Evolutionary conservation across 2,113 vertebrate species (phyloP).

Genomic region (Oncorhynchus keta): DNA sequence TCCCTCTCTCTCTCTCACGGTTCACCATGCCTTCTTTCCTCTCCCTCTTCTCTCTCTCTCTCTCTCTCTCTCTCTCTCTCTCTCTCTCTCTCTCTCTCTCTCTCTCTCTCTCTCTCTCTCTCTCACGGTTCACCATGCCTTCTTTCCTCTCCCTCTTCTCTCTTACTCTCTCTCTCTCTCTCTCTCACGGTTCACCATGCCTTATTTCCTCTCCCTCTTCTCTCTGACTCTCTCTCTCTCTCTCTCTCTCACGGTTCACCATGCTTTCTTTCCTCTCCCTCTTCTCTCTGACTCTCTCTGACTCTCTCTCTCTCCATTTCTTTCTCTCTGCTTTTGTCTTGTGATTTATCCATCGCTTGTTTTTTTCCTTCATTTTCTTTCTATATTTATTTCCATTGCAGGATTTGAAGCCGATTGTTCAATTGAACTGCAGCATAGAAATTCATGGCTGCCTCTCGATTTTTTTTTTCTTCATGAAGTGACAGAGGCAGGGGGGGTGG

Average conservation of each 20-base stretch:
- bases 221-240: not conserved
- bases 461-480: conserved; percentile 28
- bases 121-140: too few species aligned
- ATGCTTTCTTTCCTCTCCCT: conserved; percentile 28
- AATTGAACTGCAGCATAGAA: conserved; percentile 66
- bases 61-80: too few species aligned
- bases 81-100: too few species aligned
- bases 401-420: conserved; percentile 53
- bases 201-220: conserved; percentile 16
- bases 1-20: too few species aligned
- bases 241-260: conserved; percentile 20
- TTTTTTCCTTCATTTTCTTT: conserved; percentile 50
- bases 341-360: conserved; percentile 60
- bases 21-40: too few species aligned
- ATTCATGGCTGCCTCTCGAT: conserved; percentile 67
- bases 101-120: not conserved
- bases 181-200: too few species aligned
- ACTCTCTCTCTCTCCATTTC: conserved; percentile 27
- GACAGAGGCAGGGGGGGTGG: not conserved
- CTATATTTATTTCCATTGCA: conserved; percentile 55
- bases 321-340: conserved; percentile 39
- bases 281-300: conserved; percentile 34
- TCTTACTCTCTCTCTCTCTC: too few species aligned
- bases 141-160: too few species aligned
- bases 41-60: too few species aligned